Evolutionary conservation across 2,113 vertebrate genomes (phyloP), one percentile per base, ranked within the genome.

Genomic region (Tachysurus vachellii): DNA sequence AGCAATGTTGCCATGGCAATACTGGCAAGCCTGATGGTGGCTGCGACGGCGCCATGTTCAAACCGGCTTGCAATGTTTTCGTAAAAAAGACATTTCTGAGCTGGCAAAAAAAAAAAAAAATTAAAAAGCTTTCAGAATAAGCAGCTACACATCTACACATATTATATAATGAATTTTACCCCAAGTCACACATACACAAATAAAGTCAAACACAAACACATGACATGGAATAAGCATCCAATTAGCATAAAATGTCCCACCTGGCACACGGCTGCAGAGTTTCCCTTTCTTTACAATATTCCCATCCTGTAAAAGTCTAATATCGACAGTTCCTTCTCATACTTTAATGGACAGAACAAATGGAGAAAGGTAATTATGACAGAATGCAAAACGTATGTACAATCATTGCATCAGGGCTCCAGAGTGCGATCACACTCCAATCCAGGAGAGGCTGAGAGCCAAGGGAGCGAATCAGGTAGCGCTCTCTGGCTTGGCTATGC

Each of bases 31-130:
- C 70, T 19, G 70, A 73, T 5, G 16, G 68, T 16, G 31, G 31
- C 3, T 2, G 31, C 70, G 8, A 44, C 21, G 16, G 31, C 3
- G 8, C 70, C 36, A 44, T 44, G 31, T 73, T 73, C 47, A 61
- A 75, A 84, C 71, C 50, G 64, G 82, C 87, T 89, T 86, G 70
- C 31, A 68, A 28, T 64, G 31, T n/a, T 56, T 21, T 59, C 42
- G 71, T 73, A 17, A 79, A 77, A 86, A 84, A n/a, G 62, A 79
- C 21, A 53, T 68, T 89, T 85, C 68, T 36, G 77, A 85, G 56
- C 19, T 75, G 70, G 64, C 62, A 64, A 85, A 80, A 62, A 53
- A 75, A 71, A 64, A 85, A 80, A 62, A 53, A 75, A 71, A 42
- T 47, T 85, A 28, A 83, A 76, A 77, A 28, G 42, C 53, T 57